phyloP scores from a whole-genome alignment of 2,888 invertebrate genomes.

The Noctua janthina region DNA sequence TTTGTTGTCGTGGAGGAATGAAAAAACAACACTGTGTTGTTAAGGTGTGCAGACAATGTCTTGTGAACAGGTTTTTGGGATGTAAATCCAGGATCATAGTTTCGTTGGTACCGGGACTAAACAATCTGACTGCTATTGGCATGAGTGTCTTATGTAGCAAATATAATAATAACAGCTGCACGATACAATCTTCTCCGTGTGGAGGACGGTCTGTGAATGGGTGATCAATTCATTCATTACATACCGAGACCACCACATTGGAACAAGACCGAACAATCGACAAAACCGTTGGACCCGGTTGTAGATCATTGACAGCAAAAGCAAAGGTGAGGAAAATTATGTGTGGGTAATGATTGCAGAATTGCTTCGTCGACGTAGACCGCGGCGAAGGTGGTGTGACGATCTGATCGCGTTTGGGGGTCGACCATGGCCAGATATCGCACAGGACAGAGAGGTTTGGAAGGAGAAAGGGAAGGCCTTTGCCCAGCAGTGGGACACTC shows the following conservation, averaged over 20 bases:
- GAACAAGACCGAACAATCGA: neutral
- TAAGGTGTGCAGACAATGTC: neutral
- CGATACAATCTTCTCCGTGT: neutral
- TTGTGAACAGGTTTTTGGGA: neutral
- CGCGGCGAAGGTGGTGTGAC: too few relatives aligned
- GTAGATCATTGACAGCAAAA: neutral
- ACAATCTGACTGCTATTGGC: neutral
- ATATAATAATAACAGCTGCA: neutral
- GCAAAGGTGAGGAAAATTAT: neutral
- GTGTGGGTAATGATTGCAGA: neutral
- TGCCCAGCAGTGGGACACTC: too few relatives aligned
- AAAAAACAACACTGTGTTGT: slow-evolving; percentile 19
- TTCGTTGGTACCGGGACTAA: neutral
- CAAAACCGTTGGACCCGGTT: neutral
- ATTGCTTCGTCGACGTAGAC: too few relatives aligned
- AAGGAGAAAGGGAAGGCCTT: too few relatives aligned
- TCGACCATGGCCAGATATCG: too few relatives aligned
- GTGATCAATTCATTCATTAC: neutral
- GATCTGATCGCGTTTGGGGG: too few relatives aligned
- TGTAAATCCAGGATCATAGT: too few relatives aligned
- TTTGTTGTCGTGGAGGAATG: slow-evolving; percentile 28
- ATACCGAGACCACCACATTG: neutral
- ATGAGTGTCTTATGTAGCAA: neutral
- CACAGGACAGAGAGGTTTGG: too few relatives aligned
- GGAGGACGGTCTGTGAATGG: neutral